Evolutionary conservation across 2,797 vertebrate genomes (phyloP).

Genomic region (Syndactyla subalaris): DNA sequence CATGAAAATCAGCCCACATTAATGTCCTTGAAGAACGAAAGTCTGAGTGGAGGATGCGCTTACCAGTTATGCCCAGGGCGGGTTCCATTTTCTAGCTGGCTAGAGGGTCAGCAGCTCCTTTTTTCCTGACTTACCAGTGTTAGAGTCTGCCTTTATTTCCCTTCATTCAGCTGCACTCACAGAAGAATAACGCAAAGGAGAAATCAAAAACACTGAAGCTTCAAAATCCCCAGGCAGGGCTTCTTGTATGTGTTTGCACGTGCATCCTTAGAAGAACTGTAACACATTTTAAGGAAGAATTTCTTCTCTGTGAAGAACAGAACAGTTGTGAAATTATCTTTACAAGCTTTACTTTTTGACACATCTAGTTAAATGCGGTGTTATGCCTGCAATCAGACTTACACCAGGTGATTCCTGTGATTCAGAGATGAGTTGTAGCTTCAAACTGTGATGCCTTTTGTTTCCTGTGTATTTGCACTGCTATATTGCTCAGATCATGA

Average conservation of each 20-base stretch:
- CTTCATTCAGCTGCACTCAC: not conserved
- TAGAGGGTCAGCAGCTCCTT: not conserved
- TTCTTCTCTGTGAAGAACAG: not conserved
- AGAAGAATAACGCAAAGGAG: not conserved
- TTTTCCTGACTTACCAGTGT: not conserved
- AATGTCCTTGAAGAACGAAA: slow-evolving; percentile 24
- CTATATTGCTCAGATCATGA: not conserved
- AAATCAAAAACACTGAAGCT: not conserved
- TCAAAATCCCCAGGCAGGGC: not conserved
- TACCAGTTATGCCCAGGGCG: not conserved
- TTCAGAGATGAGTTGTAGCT: not conserved
- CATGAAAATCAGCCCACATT: slow-evolving; percentile 34
- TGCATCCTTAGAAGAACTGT: not conserved
- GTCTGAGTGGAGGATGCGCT: not conserved
- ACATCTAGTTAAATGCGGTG: slow-evolving; percentile 6
- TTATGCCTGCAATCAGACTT: not conserved
- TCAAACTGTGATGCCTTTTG: not conserved
- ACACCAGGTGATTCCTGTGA: slow-evolving; percentile 4
- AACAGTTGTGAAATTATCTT: not conserved
- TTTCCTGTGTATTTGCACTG: not conserved
- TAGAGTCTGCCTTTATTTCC: not conserved
- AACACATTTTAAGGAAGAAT: not conserved
- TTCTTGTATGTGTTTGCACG: not conserved
- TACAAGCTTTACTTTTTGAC: slow-evolving; percentile 28
- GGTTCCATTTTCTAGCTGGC: not conserved